Percentiles rank a stretch among this genome's conserved stretches.
Evolutionary conservation across 2,888 invertebrate species (phyloP).

Genomic region (Trachelus troglodyta): DNA sequence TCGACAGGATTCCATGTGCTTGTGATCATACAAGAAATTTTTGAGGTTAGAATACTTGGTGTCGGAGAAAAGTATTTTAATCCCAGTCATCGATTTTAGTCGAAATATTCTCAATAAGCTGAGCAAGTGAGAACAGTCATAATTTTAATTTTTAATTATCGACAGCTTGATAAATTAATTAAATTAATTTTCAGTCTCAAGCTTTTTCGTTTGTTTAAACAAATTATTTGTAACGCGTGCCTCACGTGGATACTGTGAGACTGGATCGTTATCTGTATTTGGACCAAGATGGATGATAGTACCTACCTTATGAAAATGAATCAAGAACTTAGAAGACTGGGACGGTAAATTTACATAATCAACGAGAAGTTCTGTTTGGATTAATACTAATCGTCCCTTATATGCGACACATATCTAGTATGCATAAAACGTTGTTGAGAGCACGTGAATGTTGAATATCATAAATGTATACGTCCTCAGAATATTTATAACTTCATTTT

Average conservation of each 20-base stretch:
- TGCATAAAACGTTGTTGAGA: constrained; percentile 10
- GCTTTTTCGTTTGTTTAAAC: neutral
- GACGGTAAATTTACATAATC: constrained; percentile 15
- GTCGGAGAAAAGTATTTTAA: neutral
- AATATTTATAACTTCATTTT: neutral
- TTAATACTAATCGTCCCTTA: constrained; percentile 14
- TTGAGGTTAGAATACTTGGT: neutral
- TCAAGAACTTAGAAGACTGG: neutral
- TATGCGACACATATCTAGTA: constrained; percentile 2
- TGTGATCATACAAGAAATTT: neutral
- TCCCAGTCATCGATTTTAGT: neutral
- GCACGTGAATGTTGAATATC: neutral
- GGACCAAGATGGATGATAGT: neutral
- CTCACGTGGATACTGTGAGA: neutral
- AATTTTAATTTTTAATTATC: too few species aligned
- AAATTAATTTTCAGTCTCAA: neutral
- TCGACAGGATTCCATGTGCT: neutral
- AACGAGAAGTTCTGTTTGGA: constrained; percentile 17
- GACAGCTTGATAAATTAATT: neutral
- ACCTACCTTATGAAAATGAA: neutral
- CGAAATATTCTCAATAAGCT: neutral
- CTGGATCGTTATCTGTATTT: neutral
- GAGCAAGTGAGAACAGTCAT: too few species aligned
- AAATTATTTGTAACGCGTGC: neutral
- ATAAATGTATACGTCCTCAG: neutral